These are phyloP conservation scores for Aplysia californica DNA, from an alignment of 1,140 invertebrate species.

Conservation along the genomic window DNA sequence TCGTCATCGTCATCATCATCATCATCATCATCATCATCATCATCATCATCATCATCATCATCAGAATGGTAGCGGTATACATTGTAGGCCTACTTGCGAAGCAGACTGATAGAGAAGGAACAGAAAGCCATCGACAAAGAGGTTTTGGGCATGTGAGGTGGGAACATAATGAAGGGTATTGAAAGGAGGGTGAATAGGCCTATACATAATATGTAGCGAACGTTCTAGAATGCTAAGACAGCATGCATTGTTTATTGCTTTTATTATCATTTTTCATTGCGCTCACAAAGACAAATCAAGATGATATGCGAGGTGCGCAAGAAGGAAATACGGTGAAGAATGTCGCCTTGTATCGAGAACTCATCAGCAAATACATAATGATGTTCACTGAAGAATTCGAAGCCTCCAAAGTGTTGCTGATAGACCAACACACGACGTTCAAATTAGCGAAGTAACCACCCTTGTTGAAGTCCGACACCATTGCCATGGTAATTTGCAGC, in stretches of 20 bases:
- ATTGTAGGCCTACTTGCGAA: not conserved
- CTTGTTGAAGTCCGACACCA: conserved; percentile 1
- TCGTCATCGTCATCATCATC: conserved; percentile 10
- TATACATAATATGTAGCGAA: not conserved
- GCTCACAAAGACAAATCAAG: not conserved
- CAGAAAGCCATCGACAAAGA: not conserved
- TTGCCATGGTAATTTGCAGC: not conserved
- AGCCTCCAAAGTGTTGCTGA: not conserved
- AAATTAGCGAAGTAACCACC: not conserved
- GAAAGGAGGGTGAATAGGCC: not conserved
- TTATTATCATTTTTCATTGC: not conserved
- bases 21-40: conserved; percentile 15
- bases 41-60: conserved; percentile 6
- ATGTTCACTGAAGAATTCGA: conserved; percentile 12
- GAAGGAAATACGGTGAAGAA: not conserved
- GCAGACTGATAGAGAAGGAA: not conserved
- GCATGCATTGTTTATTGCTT: not conserved
- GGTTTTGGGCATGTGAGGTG: not conserved
- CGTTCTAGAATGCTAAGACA: not conserved
- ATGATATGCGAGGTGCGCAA: not conserved
- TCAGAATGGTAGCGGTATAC: no score
- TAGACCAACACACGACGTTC: not conserved
- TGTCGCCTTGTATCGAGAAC: not conserved
- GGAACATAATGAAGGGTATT: not conserved
- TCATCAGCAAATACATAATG: conserved; percentile 1